phyloP scores from a whole-genome alignment of 2,888 invertebrate genomes.

The Unio delphinus region DNA sequence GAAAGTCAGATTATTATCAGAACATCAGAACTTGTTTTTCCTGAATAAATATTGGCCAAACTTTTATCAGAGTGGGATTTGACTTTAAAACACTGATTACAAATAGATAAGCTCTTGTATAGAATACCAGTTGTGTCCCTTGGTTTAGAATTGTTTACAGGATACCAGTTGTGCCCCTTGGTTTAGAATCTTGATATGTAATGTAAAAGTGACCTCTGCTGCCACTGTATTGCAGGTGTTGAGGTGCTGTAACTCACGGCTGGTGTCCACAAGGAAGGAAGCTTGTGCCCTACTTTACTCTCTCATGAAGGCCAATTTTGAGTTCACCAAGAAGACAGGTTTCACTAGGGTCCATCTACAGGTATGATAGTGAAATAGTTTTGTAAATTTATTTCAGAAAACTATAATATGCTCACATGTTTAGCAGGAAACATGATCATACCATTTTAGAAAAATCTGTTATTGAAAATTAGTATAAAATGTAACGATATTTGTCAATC shows the following conservation, averaged over 20 bases:
- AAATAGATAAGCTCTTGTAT: not conserved
- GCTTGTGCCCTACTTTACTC: slow-evolving; percentile 92
- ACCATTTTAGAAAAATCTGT: too few relatives aligned
- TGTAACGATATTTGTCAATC: too few relatives aligned
- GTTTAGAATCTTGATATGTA: not conserved
- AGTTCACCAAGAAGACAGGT: slow-evolving; percentile 86
- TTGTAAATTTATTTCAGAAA: too few relatives aligned
- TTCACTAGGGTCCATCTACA: slow-evolving; percentile 92
- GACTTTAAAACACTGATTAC: not conserved
- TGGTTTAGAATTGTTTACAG: not conserved
- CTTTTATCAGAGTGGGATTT: not conserved
- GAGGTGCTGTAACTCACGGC: slow-evolving; percentile 88
- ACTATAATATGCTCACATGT: too few relatives aligned
- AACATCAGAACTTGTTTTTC: not conserved
- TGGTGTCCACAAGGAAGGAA: slow-evolving; percentile 88
- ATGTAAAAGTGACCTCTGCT: not conserved
- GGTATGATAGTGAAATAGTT: slow-evolving; percentile 71
- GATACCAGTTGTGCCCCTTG: not conserved
- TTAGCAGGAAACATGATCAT: too few relatives aligned
- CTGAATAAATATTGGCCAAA: not conserved
- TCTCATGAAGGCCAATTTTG: slow-evolving; percentile 94
- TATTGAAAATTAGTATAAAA: too few relatives aligned
- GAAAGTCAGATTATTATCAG: not conserved
- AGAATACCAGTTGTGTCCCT: not conserved
- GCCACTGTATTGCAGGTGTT: slow-evolving; percentile 71